phyloP scores from a whole-genome alignment of 2,888 invertebrate genomes.

The Molanna angustata region DNA sequence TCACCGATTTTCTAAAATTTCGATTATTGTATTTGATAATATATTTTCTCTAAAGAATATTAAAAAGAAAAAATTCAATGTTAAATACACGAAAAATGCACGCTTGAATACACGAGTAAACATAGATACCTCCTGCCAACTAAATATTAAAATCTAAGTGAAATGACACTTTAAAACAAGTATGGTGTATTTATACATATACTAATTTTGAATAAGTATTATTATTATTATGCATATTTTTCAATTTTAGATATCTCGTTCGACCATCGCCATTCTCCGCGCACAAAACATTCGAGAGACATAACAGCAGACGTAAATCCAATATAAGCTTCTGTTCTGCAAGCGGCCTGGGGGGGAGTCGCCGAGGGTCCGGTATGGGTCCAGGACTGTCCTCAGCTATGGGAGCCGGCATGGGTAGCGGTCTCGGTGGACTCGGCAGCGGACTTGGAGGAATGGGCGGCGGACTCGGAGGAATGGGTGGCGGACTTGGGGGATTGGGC shows the following conservation, averaged over 20 bases:
- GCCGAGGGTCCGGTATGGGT: constrained; percentile 54
- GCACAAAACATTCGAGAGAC: constrained; percentile 90
- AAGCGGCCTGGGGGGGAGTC: constrained; percentile 65
- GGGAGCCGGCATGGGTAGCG: constrained; percentile 63
- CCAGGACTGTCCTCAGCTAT: constrained; percentile 70
- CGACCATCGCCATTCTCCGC: constrained; percentile 94
- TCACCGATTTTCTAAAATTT: too few relatives aligned
- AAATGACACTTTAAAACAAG: too few relatives aligned
- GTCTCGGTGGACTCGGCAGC: constrained; percentile 63
- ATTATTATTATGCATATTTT: too few relatives aligned
- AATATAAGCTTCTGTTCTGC: constrained; percentile 90
- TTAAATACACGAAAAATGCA: too few relatives aligned
- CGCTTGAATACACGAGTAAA: too few relatives aligned
- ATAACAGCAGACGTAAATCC: constrained; percentile 86
- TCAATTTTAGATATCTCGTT: constrained; percentile 81
- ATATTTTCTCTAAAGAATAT: too few relatives aligned
- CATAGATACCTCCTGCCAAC: too few relatives aligned
- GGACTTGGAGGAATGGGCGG: constrained; percentile 60
- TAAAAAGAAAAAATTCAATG: too few relatives aligned
- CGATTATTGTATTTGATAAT: too few relatives aligned
- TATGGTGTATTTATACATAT: too few relatives aligned
- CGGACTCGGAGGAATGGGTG: constrained; percentile 65
- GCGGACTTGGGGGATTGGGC: constrained; percentile 55
- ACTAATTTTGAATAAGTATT: too few relatives aligned
- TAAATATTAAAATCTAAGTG: too few relatives aligned